Evolutionary conservation across 2,797 vertebrate genomes (phyloP), one percentile per base, ranked within the genome.

Genomic region (Darevskia mixta): DNA sequence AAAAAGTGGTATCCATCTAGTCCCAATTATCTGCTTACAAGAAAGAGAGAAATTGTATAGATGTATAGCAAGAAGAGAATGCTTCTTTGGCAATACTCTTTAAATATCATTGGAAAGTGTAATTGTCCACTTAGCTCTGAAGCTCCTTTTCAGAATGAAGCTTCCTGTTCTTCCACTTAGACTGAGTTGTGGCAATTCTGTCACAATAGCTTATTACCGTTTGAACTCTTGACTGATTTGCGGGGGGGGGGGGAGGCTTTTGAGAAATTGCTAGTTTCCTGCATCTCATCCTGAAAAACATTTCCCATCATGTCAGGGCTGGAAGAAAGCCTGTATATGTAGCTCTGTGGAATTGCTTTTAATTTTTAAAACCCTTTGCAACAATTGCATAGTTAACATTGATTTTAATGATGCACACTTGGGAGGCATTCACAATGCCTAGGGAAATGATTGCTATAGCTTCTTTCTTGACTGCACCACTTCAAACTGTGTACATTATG

Each of bases 121-220:
- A 91, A 82, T 27, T 32, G 15, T 67, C 23, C 9, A 90, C 86
- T 86, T 58, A 86, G 38, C 15, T 84, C 18, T 88, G 38, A 89
- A 1, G 11, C 78, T 81, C 0, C 38, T 89, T 90, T 88, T 81
- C 73, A 8, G 29, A 58, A 76, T 64, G 27, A 87, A 77, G 66
- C 3, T 85, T 87, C 85, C 18, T 89, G 43, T 78, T 55, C 41
- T 83, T 15, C 18, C 88, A 86, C 43, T 43, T 88, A 88, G 25
- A 25, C 1, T 25, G 45, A 35, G 6, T 43, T 91, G 75, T 0
- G 0, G 58, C 79, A 11, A 10, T 71, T 88, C 29, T 84, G 38
- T 49, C 10, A 71, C 2, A 82, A 82, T 41, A 0, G 13, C 83
- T 90, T 17, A 69, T 87, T 78, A 1, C 20, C 45, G 32, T 0